Base-by-base conservation (phyloP, 2,113 vertebrate species). In the Pseudolaguvia tuberculata region DNA sequence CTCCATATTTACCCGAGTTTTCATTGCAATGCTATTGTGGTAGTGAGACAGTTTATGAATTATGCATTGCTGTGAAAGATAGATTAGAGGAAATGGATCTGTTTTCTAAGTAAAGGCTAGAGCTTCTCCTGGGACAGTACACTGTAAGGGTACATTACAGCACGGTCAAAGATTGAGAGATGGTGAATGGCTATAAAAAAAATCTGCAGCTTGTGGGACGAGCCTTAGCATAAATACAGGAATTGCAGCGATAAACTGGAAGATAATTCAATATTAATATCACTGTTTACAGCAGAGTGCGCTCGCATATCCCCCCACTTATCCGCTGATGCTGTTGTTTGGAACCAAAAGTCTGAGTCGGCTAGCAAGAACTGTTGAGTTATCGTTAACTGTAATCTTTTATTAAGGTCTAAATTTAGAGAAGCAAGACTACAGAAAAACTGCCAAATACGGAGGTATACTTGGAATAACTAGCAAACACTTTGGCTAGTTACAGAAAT, bases 61-160 rank as follows among this genome's bases (percentile, higher is more conserved):
- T 78, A 78, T 78, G 80, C 56, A 81, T 81, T 23, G 27, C 59
- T 56, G 72, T 62, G 68, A 72, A 66, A 72, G 63, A 75, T 75
- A 56, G 76, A 77, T 67, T 72, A 67, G 75, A 76, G 68, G 76
- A 81, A 78, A 81, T 78, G 62, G 72, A 81, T 78, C 76, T 14
- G 27, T 76, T 75, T 78, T 70, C 75, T 81, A 81, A 76, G 80
- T 76, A 78, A 78, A 75, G 76, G 77, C 61, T 75, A 55, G 59
- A 25, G 76, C 74, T 62, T 69, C 76, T 81, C 76, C 76, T 50
- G 73, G 72, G 76, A 66, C n/a, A 6, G 51, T 11, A 39, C 52
- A 6, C 79, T 68, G 59, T 55, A 51, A 23, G 53, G 65, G 63
- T 58, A 63, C 76, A 78, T 78, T 81, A 81, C 55, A 59, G 55